These are phyloP conservation scores for Bovichtus variegatus DNA, from an alignment of 2,797 vertebrate genomes.

Conservation along the genomic window DNA sequence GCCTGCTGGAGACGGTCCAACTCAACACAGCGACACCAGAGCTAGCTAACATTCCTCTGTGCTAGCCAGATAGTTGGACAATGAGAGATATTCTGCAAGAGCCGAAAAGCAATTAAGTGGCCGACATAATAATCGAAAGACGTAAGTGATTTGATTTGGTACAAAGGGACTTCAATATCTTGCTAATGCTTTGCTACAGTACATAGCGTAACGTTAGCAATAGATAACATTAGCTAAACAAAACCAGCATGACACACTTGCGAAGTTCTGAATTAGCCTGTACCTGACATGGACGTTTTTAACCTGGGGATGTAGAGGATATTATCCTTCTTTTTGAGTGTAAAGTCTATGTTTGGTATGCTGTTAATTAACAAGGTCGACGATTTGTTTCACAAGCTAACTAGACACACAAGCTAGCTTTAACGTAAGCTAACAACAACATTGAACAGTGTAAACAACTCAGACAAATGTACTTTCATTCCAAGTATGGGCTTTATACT, in stretches of 20 bases:
- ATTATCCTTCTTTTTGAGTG: fast-evolving
- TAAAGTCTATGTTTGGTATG: not conserved
- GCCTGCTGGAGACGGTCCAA: slow-evolving; percentile 24
- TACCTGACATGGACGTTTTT: not conserved
- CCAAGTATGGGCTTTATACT: not conserved
- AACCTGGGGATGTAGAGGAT: not conserved
- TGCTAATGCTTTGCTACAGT: not conserved
- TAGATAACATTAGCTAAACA: slow-evolving; percentile 60
- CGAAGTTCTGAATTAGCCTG: not conserved
- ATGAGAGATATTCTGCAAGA: slow-evolving; percentile 58
- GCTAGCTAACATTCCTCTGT: slow-evolving; percentile 17
- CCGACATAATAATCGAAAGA: slow-evolving; percentile 30
- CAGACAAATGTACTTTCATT: not conserved
- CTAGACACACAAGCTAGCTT: slow-evolving; percentile 19
- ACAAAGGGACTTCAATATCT: not conserved
- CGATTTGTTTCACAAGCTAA: slow-evolving; percentile 2
- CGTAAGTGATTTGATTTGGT: slow-evolving; percentile 74
- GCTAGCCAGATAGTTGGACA: slow-evolving; percentile 10
- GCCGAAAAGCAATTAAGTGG: slow-evolving; percentile 24
- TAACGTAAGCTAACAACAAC: slow-evolving; percentile 45
- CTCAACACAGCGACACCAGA: not conserved
- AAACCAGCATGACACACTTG: slow-evolving; percentile 33
- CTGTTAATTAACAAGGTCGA: not conserved
- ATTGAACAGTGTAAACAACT: slow-evolving; percentile 10
- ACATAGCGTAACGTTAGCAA: slow-evolving; percentile 36